Evolutionary conservation across 2,888 invertebrate genomes (phyloP).

Genomic region (Trimorus sp.): DNA sequence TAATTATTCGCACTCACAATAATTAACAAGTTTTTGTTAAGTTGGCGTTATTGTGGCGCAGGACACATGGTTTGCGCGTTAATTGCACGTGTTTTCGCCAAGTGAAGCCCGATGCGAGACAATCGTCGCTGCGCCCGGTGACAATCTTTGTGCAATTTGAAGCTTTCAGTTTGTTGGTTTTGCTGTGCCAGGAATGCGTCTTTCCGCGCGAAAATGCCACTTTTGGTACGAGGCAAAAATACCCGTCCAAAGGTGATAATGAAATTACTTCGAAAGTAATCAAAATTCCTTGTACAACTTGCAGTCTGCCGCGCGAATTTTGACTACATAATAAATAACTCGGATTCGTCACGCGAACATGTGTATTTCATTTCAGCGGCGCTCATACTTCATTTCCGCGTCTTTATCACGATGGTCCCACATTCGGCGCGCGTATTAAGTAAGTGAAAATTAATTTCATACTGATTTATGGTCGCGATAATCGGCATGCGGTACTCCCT

Average conservation of each 20-base stretch:
- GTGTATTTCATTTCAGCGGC: slow-evolving; percentile 35
- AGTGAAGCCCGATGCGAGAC: slow-evolving; percentile 12
- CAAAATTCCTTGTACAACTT: slow-evolving; percentile 25
- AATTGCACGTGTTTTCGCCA: slow-evolving; percentile 27
- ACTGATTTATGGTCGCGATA: slow-evolving; percentile 9
- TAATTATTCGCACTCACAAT: slow-evolving; percentile 27
- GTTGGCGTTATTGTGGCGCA: slow-evolving; percentile 18
- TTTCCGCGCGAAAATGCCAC: not conserved
- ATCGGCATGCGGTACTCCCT: too few relatives aligned
- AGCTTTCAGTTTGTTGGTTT: slow-evolving; percentile 20
- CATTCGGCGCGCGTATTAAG: slow-evolving; percentile 18
- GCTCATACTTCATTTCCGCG: slow-evolving; percentile 44
- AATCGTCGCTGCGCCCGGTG: slow-evolving; percentile 1
- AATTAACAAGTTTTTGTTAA: slow-evolving; percentile 42
- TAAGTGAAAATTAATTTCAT: slow-evolving; percentile 26
- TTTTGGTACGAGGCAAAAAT: not conserved
- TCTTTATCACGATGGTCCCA: slow-evolving; percentile 2
- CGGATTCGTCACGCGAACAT: slow-evolving; percentile 42
- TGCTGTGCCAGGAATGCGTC: not conserved
- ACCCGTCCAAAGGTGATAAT: not conserved
- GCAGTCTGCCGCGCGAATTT: slow-evolving; percentile 5
- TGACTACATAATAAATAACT: slow-evolving; percentile 42
- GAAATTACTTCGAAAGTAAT: slow-evolving; percentile 31
- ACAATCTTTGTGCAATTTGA: slow-evolving; percentile 16
- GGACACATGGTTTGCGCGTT: slow-evolving; percentile 31